phyloP scores from a whole-genome alignment of 64 coral and sea anemone species.

The Montipora efflorescens region DNA sequence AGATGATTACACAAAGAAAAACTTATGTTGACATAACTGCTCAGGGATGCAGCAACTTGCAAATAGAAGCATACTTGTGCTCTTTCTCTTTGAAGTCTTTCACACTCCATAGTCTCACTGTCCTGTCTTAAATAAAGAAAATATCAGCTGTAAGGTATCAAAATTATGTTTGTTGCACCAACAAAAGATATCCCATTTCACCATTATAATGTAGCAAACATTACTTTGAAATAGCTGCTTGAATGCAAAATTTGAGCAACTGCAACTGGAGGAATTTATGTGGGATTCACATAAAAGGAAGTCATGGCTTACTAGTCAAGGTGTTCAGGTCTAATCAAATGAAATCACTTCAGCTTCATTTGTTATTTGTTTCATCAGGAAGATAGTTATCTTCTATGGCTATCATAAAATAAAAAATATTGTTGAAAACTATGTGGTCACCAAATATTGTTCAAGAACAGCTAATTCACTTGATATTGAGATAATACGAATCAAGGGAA shows the following conservation, averaged over 20 bases:
- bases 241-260: neutral
- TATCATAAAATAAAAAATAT: neutral
- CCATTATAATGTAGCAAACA: too few relatives aligned
- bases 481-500: neutral
- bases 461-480: neutral
- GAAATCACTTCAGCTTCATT: neutral
- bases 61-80: conserved; percentile 82
- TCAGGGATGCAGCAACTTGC: neutral
- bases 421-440: neutral
- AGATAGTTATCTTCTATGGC: neutral
- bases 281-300: neutral
- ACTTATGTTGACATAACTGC: neutral
- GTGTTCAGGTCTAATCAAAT: neutral
- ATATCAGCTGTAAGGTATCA: neutral
- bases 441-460: neutral
- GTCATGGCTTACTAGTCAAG: neutral
- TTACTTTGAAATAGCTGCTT: neutral
- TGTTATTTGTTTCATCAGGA: neutral
- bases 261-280: too few relatives aligned
- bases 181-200: too few relatives aligned
- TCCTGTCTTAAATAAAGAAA: conserved; percentile 90
- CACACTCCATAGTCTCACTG: conserved; percentile 98
- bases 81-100: conserved; percentile 99
- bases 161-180: too few relatives aligned
- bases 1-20: too few relatives aligned